A percentile compares a stretch with the other conserved stretches of the same genome.
These are phyloP conservation scores for Atta texana DNA, from an alignment of 1,140 invertebrate species.

Conservation along the genomic window DNA sequence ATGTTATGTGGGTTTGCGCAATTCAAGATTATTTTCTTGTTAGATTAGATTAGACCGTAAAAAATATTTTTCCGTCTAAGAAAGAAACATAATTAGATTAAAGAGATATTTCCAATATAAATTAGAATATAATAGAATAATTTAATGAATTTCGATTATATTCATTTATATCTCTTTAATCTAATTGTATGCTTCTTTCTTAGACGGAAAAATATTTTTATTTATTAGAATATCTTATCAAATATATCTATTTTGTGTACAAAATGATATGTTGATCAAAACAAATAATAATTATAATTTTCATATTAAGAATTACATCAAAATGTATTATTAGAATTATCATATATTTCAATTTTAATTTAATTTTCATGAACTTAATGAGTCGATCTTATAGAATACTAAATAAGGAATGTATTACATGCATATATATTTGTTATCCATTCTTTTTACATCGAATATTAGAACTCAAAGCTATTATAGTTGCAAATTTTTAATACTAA, in stretches of 20 bases:
- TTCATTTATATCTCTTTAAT: conserved; percentile 6
- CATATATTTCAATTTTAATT: neutral
- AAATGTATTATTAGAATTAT: neutral
- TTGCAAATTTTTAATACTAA: neutral
- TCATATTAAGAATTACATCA: neutral
- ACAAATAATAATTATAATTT: no score
- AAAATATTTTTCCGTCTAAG: conserved; percentile 17
- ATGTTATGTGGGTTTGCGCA: neutral
- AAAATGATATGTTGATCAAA: conserved; percentile 23
- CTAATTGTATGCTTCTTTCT: neutral
- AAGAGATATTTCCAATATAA: neutral
- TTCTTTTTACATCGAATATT: neutral
- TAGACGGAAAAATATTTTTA: neutral
- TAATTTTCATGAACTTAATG: neutral
- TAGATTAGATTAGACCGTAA: neutral
- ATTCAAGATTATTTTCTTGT: neutral
- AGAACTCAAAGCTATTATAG: no score
- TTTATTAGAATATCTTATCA: neutral
- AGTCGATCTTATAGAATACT: neutral
- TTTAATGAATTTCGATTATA: neutral
- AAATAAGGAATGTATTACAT: neutral
- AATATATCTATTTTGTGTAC: neutral
- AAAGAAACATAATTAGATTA: neutral
- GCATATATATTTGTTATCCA: neutral
- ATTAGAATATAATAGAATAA: neutral